Evolutionary conservation across 92 coral and sea anemone genomes (phyloP).

Genomic region (Epizoanthus stellaris): DNA sequence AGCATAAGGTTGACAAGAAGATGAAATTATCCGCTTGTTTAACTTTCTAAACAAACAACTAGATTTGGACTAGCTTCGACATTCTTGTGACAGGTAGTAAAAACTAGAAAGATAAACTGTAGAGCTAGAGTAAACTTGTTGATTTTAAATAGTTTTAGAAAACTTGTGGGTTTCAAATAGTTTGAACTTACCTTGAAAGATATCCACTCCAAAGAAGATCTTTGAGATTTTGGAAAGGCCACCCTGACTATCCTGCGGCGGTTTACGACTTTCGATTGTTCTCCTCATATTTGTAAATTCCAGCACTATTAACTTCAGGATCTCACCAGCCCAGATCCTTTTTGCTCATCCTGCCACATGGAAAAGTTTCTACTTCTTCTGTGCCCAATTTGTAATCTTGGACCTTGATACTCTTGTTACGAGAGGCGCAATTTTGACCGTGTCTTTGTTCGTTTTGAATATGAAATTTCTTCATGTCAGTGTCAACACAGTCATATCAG

Average conservation of each 20-base stretch:
- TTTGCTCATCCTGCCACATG: background rate
- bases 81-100: background rate
- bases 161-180: background rate
- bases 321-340: background rate
- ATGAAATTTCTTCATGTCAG: conserved; percentile 7
- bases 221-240: conserved; percentile 78
- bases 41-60: conserved; percentile 20
- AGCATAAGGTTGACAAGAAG: too few relatives aligned
- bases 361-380: background rate
- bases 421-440: conserved; percentile 2
- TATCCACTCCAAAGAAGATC: conserved; percentile 86
- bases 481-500: conserved; percentile 5
- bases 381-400: background rate
- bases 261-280: conserved; percentile 67
- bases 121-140: background rate
- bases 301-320: conserved; percentile 11
- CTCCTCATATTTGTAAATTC: conserved; percentile 62
- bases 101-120: background rate
- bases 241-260: conserved; percentile 66
- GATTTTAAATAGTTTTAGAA: background rate
- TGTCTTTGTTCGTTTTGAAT: conserved; percentile 18
- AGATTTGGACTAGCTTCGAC: background rate
- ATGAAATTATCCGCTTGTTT: background rate
- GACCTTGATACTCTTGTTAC: background rate
- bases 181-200: conserved; percentile 78